Percentiles rank a stretch among this genome's conserved stretches.
phyloP scores from a whole-genome alignment of 2,888 invertebrate species.

The Nesidiocoris tenuis region DNA sequence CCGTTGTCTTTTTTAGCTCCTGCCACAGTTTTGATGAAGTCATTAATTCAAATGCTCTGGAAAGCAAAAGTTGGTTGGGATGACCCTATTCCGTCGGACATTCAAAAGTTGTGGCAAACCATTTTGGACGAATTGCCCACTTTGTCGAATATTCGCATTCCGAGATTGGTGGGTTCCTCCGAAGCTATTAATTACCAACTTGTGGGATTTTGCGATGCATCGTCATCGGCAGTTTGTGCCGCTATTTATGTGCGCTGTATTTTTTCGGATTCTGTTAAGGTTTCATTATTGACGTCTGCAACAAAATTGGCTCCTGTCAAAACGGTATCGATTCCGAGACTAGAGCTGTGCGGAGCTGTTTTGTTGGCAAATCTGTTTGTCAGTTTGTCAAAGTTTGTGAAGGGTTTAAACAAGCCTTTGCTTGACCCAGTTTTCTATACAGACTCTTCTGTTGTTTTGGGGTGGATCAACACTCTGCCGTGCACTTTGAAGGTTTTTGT shows the following conservation, averaged over 20 bases:
- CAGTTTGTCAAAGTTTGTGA: background rate
- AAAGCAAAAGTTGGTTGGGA: slow-evolving; percentile 30
- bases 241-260: slow-evolving; percentile 13
- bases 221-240: slow-evolving; percentile 8
- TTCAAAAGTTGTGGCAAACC: background rate
- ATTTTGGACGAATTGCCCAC: slow-evolving; percentile 5
- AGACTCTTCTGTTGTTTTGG: slow-evolving; percentile 25
- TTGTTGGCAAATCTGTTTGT: background rate
- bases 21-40: background rate
- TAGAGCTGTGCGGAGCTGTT: background rate
- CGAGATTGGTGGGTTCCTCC: background rate
- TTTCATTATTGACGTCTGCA: background rate
- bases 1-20: slow-evolving; percentile 21
- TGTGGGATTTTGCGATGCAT: slow-evolving; percentile 24
- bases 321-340: too few relatives aligned
- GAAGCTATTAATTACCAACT: background rate
- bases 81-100: background rate
- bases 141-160: slow-evolving; percentile 9
- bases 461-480: slow-evolving; percentile 28
- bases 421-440: background rate
- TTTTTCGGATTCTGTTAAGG: too few relatives aligned
- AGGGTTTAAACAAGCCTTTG: background rate
- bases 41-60: too few relatives aligned
- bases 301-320: too few relatives aligned
- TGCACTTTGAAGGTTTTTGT: slow-evolving; percentile 27